Base-by-base conservation (phyloP, 2,797 vertebrate genomes). In the Linurgus olivaceus region DNA sequence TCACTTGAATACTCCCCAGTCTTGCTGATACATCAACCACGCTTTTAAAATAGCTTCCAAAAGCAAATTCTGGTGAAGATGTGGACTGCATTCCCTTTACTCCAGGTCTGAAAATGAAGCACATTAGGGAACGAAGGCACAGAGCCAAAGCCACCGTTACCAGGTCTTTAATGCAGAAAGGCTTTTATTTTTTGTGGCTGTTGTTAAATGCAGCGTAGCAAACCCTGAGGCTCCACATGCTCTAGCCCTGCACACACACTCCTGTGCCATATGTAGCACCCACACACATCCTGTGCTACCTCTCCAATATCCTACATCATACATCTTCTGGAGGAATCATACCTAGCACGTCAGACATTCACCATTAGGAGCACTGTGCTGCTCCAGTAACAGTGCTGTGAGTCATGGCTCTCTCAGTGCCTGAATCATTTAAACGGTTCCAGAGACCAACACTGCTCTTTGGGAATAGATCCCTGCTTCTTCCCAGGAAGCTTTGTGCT, bases 211-310 rank as follows among this genome's bases (percentile, higher is more conserved):
- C 0, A 1, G 14, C 7, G 13, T 3, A 83, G 50, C 35, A 96
- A 88, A 54, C 50, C 78, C 75, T 54, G 54, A 83, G 68, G 62
- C 51, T 94, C n/a, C 66, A 38, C 48, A 68, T 67, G 51, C 42
- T 89, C 17, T 20, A 89, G 33, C 65, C 86, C 52, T 55, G 31
- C 51, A 47, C 52, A 52, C 57, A 10, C 20, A 55, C 24, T 83
- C 57, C 65, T 92, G 72, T 84, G 65, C 88, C 84, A 86, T 93
- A 73, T 92, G 83, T 29, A 76, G 52, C 92, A 87, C 92, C 93
- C 88, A 94, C 94, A 90, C 48, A 85, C 63, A 85, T 95, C 88
- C 88, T 94, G 67, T 89, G 29, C 37, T 92, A 31, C 51, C 71
- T 82, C 38, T 82, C n/a, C 12, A 1, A 21, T 52, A 88, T 47